Base-by-base conservation (phyloP, 2,888 invertebrate species). In the Eupithecia pulchellata region DNA sequence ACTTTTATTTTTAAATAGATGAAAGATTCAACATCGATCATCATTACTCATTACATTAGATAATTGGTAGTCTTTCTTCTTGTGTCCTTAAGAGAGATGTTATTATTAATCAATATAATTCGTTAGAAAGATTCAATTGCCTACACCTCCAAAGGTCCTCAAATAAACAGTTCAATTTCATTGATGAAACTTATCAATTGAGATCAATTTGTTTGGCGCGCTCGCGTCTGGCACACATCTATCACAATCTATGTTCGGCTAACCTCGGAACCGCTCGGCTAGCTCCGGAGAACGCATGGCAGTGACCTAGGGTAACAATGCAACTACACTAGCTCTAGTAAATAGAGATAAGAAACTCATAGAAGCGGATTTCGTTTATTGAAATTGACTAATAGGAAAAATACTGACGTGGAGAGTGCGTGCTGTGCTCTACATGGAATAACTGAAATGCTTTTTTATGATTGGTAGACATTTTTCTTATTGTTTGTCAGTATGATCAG, bases 261-360 rank as follows among this genome's bases (percentile, higher is more conserved):
- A 75, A 75, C 76, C 75, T 88, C 87, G 88, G 82, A 65, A n/a
- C 61, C 69, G 69, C 63, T 84, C 86, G 87, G 82, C 76, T 71
- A 78, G 70, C 79, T 73, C 83, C 89, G 87, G 79, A 75, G 76
- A 75, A 82, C 85, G 79, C 82, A 68, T 74, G 76, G 74, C 85
- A 91, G 84, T 90, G 91, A 91, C 91, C 91, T 89, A 89, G 83
- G 73, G 70, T 60, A 70, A 69, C 69, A 58, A 52, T 65, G 64
- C 47, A 69, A 64, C 32, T 39, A 66, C 62, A 39, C 61, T 64
- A 68, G 52, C 29, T 72, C 63, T 72, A 72, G 60, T 60, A 62
- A 72, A 72, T 69, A 76, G 75, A 60, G 36, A 17, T 57, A 69
- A 30, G 60, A 67, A 70, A 66, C 42, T 68, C 58, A 62, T 73